phyloP scores from a whole-genome alignment of 2,888 invertebrate species.

The Tromatobia lineatoria region DNA sequence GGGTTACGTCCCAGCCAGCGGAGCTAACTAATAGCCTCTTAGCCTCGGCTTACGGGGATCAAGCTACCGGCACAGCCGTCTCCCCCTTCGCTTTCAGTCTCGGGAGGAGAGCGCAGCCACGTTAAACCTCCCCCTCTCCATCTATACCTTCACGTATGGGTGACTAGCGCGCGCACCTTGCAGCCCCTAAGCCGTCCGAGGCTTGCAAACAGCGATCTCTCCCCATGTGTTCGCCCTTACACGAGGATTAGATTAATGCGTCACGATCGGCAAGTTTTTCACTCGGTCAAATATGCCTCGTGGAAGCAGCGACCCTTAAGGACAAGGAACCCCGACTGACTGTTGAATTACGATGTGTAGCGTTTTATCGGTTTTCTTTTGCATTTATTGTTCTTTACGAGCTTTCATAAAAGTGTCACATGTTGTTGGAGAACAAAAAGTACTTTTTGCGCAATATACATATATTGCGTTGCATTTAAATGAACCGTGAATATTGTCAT shows the following conservation, averaged over 20 bases:
- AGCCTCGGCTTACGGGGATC: conserved; percentile 84
- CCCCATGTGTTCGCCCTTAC: conserved; percentile 38
- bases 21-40: conserved; percentile 85
- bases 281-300: conserved; percentile 5
- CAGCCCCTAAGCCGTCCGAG: conserved; percentile 75
- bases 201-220: conserved; percentile 77
- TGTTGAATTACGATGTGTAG: conserved; percentile 8
- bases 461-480: too few relatives aligned
- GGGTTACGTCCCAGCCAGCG: conserved; percentile 82
- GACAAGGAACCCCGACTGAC: not conserved
- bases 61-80: conserved; percentile 77
- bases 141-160: conserved; percentile 16
- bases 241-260: conserved; percentile 42
- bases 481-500: not conserved
- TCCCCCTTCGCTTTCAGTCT: conserved; percentile 50
- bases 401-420: not conserved
- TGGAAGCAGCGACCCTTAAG: not conserved
- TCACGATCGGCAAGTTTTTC: conserved; percentile 36
- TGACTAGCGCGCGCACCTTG: conserved; percentile 54
- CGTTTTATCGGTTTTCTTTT: not conserved
- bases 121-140: conserved; percentile 38
- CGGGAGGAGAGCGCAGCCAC: conserved; percentile 35
- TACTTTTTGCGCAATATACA: too few relatives aligned
- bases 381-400: not conserved
- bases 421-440: not conserved